phyloP scores from a whole-genome alignment of 2,113 vertebrate species.

The Dicerorhinus sumatrensis region DNA sequence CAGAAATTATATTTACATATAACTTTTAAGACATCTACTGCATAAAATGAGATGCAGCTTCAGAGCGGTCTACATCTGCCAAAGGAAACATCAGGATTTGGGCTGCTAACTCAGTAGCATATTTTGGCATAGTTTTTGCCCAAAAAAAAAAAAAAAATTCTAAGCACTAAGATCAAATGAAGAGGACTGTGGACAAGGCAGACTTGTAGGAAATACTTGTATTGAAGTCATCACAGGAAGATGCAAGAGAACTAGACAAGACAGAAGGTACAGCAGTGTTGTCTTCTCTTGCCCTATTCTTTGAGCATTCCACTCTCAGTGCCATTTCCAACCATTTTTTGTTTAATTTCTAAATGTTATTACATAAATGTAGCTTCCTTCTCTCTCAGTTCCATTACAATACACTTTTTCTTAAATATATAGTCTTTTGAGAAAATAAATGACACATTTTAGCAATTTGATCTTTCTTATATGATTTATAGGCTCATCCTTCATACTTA shows the following conservation, averaged over 20 bases:
- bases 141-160: neutral
- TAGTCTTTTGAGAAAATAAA: constrained; percentile 63
- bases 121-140: constrained; percentile 45
- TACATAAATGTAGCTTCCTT: constrained; percentile 24
- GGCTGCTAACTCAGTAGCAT: constrained; percentile 34
- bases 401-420: constrained; percentile 51
- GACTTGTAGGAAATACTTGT: constrained; percentile 3
- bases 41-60: constrained; percentile 16
- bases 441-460: constrained; percentile 59
- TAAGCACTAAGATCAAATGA: constrained; percentile 33
- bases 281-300: constrained; percentile 19
- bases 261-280: neutral
- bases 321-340: constrained; percentile 42
- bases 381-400: constrained; percentile 52
- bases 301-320: neutral
- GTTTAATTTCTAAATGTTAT: constrained; percentile 68
- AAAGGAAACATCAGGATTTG: constrained; percentile 64
- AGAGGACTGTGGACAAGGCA: constrained; percentile 11
- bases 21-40: constrained; percentile 45
- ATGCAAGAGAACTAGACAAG: neutral
- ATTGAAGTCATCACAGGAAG: neutral
- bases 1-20: constrained; percentile 26
- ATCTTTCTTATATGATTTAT: constrained; percentile 57
- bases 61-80: constrained; percentile 23
- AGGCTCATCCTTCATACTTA: constrained; percentile 38